Evolutionary conservation across 2,113 vertebrate species (phyloP), one percentile per base, ranked within the genome.

Genomic region (Microcebus lehilahytsara): DNA sequence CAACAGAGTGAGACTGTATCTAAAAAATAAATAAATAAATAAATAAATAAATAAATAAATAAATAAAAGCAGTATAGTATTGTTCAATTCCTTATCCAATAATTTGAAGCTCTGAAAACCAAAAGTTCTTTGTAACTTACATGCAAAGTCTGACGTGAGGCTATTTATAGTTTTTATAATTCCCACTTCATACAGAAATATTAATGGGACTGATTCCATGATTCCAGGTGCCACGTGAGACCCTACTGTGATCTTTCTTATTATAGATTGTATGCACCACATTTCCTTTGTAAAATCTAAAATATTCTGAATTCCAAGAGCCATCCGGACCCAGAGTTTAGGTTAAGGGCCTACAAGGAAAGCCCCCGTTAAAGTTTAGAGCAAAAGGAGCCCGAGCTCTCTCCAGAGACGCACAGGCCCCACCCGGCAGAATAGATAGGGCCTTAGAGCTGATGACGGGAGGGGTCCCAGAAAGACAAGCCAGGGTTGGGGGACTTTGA

Each of bases 241-340:
- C 12, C 40, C 49, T 30, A 51, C 49, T 74, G 25, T 60, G 23
- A 1, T 32, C 84, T 90, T 93, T 53, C 77, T 74, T 87, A 46
- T 34, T 69, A 60, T 66, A 64, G 13, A n/a, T 85, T 49, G 51
- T 32, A 42, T 11, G 22, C 4, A 42, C 17, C 62, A 42, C 11
- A 6, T 56, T 77, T 86, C 67, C 69, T 93, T 85, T 93, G 60
- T 93, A 91, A 96, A 89, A 83, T 80, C 71, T 40, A 34, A 83
- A 92, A 71, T 22, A 87, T 74, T 85, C 53, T 60, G 89, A 85
- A 86, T 51, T 12, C 62, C 58, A 22, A 85, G 42, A 66, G 37
- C 79, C 74, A 27, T 27, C 56, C 25, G 37, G 58, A 46, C 13
- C 17, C 60, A 40, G 27, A 34, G 22, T 12, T 58, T 78, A 16